Percentiles rank a stretch among this genome's conserved stretches.
Conservation (phyloP, 2,797 vertebrate species). For the Psittacula echo region DNA sequence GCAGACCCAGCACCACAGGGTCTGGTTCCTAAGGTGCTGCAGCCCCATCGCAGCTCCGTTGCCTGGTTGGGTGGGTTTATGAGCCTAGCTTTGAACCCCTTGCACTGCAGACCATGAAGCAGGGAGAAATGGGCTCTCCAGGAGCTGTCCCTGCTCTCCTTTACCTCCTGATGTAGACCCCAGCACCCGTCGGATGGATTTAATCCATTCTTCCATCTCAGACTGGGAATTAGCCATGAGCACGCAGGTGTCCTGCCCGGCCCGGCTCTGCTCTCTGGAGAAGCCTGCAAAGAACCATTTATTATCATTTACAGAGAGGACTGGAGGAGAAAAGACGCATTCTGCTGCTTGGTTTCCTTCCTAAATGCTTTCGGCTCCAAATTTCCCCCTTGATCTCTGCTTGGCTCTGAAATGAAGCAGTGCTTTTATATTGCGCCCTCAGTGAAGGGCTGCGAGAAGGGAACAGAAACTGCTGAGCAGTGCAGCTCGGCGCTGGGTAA, state of each 20-base stretch:
- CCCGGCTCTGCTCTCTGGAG: conserved; percentile 81
- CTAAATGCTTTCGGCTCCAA: neutral
- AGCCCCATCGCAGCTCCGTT: rapidly evolving
- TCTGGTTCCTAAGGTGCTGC: rapidly evolving
- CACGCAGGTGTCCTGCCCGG: conserved; percentile 80
- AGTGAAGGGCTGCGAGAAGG: neutral
- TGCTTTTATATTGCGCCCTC: rapidly evolving
- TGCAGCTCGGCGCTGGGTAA: neutral
- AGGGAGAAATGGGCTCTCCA: neutral
- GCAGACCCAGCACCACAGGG: rapidly evolving
- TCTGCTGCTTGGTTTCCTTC: neutral
- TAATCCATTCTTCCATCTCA: conserved; percentile 97
- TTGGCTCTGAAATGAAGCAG: neutral
- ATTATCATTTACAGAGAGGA: neutral
- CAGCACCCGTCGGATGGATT: conserved; percentile 84
- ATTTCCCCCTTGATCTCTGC: rapidly evolving
- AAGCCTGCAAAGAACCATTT: neutral
- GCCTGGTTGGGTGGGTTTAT: neutral
- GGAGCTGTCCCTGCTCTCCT: neutral
- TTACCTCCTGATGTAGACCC: conserved; percentile 89
- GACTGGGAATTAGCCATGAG: conserved; percentile 92
- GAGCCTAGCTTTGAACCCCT: neutral
- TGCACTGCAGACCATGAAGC: rapidly evolving
- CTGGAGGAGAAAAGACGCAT: neutral
- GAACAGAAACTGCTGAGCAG: neutral